Conservation (phyloP, 2,113 vertebrate species). For the Phalacrocorax pelagicus region DNA sequence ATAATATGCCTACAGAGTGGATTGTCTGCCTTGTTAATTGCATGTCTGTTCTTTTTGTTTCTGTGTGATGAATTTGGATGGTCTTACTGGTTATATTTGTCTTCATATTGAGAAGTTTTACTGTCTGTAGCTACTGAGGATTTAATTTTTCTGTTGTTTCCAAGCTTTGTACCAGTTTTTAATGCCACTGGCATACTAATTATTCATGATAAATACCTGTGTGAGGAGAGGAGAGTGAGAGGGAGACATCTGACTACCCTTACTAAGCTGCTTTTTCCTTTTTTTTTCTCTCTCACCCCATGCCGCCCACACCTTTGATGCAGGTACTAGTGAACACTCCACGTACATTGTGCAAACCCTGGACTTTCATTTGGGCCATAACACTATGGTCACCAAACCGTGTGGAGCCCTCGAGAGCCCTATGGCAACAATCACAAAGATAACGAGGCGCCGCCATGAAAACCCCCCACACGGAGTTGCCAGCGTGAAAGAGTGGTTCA, state of each 20-base stretch:
- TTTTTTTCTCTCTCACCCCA: neutral
- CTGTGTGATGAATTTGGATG: neutral
- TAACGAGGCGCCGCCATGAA: slow-evolving; percentile 92
- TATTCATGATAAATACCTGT: neutral
- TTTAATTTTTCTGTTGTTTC: neutral
- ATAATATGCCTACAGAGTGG: neutral
- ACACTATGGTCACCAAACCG: slow-evolving; percentile 98
- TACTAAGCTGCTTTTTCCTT: neutral
- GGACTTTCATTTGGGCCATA: slow-evolving; percentile 96
- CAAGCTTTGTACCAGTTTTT: neutral
- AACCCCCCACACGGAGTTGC: slow-evolving; percentile 97
- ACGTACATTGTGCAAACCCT: slow-evolving; percentile 96
- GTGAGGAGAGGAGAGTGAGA: neutral
- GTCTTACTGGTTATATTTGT: neutral
- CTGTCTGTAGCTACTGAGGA: neutral
- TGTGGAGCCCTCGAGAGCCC: slow-evolving; percentile 96
- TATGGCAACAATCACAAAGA: slow-evolving; percentile 99
- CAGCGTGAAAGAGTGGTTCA: slow-evolving; percentile 98
- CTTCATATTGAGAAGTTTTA: neutral
- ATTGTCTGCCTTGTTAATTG: neutral
- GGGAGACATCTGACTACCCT: neutral
- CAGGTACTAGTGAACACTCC: slow-evolving; percentile 92
- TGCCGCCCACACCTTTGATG: neutral
- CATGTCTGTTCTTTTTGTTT: neutral
- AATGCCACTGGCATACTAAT: neutral